A percentile compares a stretch with the other conserved stretches of the same genome.
Conservation (phyloP, 2,797 vertebrate species). For the Staurois parvus region DNA sequence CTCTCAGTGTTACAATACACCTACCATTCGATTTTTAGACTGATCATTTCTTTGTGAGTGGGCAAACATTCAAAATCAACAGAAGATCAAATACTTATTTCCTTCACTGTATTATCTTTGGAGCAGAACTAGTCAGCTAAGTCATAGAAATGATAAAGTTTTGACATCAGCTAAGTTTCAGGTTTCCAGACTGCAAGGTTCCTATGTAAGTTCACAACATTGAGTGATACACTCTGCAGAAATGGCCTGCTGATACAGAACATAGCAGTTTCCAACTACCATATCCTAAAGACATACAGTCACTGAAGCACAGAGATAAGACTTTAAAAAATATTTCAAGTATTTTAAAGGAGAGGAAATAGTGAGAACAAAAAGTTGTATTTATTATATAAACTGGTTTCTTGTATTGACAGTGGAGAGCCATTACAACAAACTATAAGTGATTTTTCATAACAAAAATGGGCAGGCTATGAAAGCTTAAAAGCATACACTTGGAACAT, state of each 20-base stretch:
- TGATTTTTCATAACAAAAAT: no score
- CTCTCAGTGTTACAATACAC: no score
- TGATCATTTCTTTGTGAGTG: no score
- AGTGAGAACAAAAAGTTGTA: neutral
- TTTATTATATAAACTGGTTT: neutral
- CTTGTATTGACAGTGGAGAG: neutral
- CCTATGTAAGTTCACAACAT: neutral
- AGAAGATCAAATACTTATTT: no score
- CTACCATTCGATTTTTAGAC: no score
- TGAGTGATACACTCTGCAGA: neutral
- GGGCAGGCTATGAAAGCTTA: no score
- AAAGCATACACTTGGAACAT: neutral
- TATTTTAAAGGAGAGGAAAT: neutral
- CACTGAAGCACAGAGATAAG: neutral
- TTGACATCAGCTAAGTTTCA: neutral
- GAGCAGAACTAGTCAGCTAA: no score
- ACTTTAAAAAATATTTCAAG: no score
- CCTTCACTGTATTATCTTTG: no score
- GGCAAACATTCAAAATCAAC: no score
- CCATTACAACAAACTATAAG: no score
- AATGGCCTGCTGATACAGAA: neutral
- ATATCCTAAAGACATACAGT: neutral
- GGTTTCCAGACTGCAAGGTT: neutral
- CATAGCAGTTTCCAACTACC: neutral
- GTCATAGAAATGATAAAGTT: no score